Percentiles rank a stretch among this genome's conserved stretches.
phyloP scores from a whole-genome alignment of 2,888 invertebrate genomes.

The Monochamus alternatus region DNA sequence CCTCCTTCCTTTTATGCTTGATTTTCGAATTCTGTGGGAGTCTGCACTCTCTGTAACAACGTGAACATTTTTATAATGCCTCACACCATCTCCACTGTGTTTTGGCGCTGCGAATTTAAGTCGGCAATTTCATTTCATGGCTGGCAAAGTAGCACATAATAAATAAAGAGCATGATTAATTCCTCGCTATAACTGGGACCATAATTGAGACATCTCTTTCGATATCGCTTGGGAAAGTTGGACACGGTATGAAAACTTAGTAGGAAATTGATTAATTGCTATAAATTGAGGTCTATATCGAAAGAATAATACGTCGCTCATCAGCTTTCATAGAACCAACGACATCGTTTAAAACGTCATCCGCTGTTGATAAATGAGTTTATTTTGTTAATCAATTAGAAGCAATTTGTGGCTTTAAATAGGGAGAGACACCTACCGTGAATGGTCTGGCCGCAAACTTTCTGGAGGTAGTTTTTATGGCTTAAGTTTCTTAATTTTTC shows the following conservation, averaged over 20 bases:
- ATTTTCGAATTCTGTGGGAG: constrained; percentile 45
- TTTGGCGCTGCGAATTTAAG: not conserved
- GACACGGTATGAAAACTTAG: constrained; percentile 1
- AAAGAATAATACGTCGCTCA: not conserved
- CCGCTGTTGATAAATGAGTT: constrained; percentile 2
- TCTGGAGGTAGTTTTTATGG: too few relatives aligned
- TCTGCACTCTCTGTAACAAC: constrained; percentile 40
- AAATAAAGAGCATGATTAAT: too few relatives aligned
- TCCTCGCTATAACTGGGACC: too few relatives aligned
- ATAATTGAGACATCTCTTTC: not conserved
- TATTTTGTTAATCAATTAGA: constrained; percentile 1
- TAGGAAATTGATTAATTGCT: not conserved
- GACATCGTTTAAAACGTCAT: constrained; percentile 6
- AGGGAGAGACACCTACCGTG: not conserved
- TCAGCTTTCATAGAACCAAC: constrained; percentile 9
- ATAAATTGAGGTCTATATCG: not conserved
- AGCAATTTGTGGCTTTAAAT: not conserved
- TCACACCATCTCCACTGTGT: not conserved
- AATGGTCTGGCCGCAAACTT: not conserved
- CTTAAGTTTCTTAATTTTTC: too few relatives aligned
- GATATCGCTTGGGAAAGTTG: not conserved
- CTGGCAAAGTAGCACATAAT: too few relatives aligned
- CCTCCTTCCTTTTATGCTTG: constrained; percentile 14
- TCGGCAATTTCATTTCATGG: constrained; percentile 1
- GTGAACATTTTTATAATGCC: constrained; percentile 38